Evolutionary conservation across 1,140 invertebrate species (phyloP).

Genomic region (Tigriopus japonicus): DNA sequence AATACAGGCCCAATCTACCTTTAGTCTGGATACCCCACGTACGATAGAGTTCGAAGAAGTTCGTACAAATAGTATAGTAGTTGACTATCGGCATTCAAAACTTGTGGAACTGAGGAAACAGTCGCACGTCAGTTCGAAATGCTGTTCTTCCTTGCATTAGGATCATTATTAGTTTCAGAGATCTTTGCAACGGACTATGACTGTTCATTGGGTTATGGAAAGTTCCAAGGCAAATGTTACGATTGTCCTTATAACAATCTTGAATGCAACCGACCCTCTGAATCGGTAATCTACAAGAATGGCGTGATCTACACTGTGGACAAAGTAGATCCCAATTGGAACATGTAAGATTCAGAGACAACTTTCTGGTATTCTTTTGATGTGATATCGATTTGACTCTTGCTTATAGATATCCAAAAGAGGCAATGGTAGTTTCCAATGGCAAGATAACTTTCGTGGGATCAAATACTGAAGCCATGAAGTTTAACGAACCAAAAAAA

Average conservation of each 20-base stretch:
- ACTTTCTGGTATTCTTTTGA: not conserved
- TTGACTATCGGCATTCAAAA: too few species aligned
- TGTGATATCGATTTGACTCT: not conserved
- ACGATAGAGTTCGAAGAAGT: too few species aligned
- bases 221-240: too few species aligned
- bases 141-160: not conserved
- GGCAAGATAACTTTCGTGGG: not conserved
- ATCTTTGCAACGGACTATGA: not conserved
- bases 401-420: not conserved
- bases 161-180: not conserved
- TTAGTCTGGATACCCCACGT: too few species aligned
- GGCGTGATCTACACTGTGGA: not conserved
- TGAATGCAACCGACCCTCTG: not conserved
- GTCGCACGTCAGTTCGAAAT: not conserved
- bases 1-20: too few species aligned
- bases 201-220: not conserved
- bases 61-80: too few species aligned
- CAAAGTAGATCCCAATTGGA: not conserved
- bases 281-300: not conserved
- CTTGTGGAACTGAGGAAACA: too few species aligned
- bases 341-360: not conserved
- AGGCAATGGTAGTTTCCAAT: not conserved
- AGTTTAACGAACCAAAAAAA: not conserved
- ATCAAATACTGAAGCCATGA: not conserved
- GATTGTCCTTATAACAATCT: not conserved